Base-by-base conservation (phyloP, 2,797 vertebrate genomes). In the Gambusia yucatana region DNA sequence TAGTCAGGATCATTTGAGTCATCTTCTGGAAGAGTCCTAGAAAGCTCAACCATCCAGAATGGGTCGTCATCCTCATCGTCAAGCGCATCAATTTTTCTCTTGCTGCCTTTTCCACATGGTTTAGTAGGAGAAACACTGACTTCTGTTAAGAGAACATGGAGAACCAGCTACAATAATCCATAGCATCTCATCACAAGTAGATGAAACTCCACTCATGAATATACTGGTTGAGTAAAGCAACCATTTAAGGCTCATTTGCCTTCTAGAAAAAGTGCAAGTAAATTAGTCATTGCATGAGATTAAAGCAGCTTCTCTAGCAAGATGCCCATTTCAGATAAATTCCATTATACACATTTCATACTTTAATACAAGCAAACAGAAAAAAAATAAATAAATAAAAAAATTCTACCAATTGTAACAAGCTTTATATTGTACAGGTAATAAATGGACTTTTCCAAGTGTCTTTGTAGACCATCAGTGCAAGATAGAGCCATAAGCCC, bases 11-110 rank as follows among this genome's bases (percentile, higher is more conserved):
- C 97, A 14, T 88, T 89, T 86, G 0, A 77, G 33, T 25, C 86
- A 0, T 96, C 92, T 0, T 96, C 95, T 0, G 70, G 79, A 1
- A 97, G 84, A 5, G 96, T 96, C 75, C 92, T 89, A 59, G 76
- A 90, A 48, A 98, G 91, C 0, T 87, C 70, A 52, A 95, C 91
- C 4, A 96, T 78, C 97, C 96, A 98, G 33, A 93, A 93, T 10
- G 85, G 94, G 17, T 93, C 92, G 8, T 96, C 95, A 14, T 94
- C 93, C 2, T 4, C 6, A 0, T 97, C 96, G 0, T 95, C 94
- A 65, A 96, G 13, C 0, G 97, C 97, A 22, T 97, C 96, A 77
- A 95, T 73, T 77, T 97, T 97, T 67, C 96, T 94, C 88, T 97
- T 97, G 86, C 86, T 96, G 65, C 95, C 96, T 82, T 96, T 97